These are phyloP conservation scores for Microcebus murinus DNA, from an alignment of 2,113 vertebrate species.

Conservation along the genomic window DNA sequence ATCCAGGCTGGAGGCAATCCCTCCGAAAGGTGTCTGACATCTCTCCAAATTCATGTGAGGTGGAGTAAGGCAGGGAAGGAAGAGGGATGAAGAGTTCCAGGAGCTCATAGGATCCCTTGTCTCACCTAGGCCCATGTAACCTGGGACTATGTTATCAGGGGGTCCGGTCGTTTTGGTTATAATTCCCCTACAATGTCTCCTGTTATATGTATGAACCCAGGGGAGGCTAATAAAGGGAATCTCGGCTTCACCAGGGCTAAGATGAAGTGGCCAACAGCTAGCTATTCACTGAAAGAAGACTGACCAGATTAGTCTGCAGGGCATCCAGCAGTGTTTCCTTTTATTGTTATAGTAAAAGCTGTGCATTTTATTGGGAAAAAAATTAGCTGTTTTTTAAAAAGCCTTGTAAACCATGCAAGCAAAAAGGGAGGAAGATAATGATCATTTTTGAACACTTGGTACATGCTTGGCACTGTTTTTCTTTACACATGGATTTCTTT, in stretches of 20 bases:
- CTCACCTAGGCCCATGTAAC: not conserved
- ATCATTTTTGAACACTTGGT: not conserved
- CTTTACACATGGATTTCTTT: not conserved
- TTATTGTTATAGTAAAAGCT: constrained; percentile 29
- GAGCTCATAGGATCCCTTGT: not conserved
- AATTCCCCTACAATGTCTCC: not conserved
- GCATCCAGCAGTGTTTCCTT: not conserved
- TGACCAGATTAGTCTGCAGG: not conserved
- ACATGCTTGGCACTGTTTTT: not conserved
- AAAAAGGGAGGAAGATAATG: not conserved
- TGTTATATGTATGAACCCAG: not conserved
- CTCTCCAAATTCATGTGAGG: not conserved
- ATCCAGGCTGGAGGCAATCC: constrained; percentile 20
- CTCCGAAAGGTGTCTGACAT: constrained; percentile 18
- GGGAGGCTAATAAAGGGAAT: not conserved
- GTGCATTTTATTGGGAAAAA: not conserved
- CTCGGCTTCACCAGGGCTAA: not conserved
- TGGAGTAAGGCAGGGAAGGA: not conserved
- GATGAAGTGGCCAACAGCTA: not conserved
- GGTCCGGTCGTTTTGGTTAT: not conserved
- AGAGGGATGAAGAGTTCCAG: not conserved
- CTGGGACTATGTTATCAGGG: not conserved
- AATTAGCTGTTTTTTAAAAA: not conserved
- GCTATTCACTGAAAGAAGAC: not conserved
- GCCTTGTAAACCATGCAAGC: not conserved